Evolutionary conservation across 2,113 vertebrate genomes (phyloP).

Genomic region (Lutjanus erythropterus): DNA sequence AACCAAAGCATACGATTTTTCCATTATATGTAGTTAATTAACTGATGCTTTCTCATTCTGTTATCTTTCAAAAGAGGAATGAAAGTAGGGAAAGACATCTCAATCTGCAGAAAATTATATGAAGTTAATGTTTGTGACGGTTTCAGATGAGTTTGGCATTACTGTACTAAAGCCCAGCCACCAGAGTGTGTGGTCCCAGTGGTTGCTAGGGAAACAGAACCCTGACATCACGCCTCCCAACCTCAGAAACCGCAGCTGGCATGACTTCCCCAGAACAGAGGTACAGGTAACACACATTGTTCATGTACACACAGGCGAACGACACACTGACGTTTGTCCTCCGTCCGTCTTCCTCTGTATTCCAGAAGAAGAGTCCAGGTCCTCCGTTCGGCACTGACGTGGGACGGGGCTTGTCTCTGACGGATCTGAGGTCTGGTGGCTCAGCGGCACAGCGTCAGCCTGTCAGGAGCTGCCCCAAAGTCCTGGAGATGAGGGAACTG

Average conservation of each 20-base stretch:
- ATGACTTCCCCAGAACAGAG: slow-evolving; percentile 84
- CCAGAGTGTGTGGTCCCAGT: slow-evolving; percentile 82
- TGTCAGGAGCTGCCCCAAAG: slow-evolving; percentile 83
- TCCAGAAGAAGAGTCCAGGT: slow-evolving; percentile 82
- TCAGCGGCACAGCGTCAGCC: background rate
- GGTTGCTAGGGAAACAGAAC: slow-evolving; percentile 87
- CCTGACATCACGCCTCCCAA: slow-evolving; percentile 86
- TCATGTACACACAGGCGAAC: background rate
- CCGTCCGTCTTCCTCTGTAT: background rate
- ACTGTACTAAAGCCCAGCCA: slow-evolving; percentile 88
- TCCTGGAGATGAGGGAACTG: slow-evolving; percentile 89
- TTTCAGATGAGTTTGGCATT: slow-evolving; percentile 86
- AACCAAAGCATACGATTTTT: background rate
- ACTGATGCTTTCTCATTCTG: background rate
- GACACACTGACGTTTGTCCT: background rate
- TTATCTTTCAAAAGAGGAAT: background rate
- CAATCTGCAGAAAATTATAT: background rate
- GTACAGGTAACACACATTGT: slow-evolving; percentile 71
- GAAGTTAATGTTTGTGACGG: slow-evolving; percentile 77
- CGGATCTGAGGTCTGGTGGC: slow-evolving; percentile 44
- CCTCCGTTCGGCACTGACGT: slow-evolving; percentile 67
- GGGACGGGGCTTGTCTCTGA: slow-evolving; percentile 82
- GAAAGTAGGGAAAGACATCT: background rate
- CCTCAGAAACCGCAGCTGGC: slow-evolving; percentile 85
- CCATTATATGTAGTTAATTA: background rate